phyloP scores from a whole-genome alignment of 2,113 vertebrate genomes.

The Melanerpes formicivorus region DNA sequence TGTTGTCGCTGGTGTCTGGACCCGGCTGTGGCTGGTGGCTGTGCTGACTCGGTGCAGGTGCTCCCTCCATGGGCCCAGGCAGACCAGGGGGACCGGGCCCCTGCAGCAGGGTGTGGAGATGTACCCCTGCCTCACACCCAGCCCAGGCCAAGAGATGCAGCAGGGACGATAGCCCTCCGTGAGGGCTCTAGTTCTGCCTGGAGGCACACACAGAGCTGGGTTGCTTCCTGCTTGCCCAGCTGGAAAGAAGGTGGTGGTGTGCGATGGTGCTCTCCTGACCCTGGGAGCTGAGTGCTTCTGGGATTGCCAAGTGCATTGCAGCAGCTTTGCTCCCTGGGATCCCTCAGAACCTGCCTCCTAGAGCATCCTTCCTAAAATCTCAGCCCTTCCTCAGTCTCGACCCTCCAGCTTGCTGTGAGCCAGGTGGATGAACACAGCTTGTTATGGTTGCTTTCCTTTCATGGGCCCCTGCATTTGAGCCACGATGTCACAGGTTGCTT shows the following conservation, averaged over 20 bases:
- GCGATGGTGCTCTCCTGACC: not conserved
- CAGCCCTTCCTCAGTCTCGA: not conserved
- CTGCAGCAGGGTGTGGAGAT: not conserved
- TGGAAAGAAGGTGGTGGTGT: not conserved
- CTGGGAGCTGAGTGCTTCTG: not conserved
- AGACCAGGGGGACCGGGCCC: not conserved
- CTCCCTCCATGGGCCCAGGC: fast-evolving
- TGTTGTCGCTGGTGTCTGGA: not conserved
- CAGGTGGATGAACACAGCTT: not conserved
- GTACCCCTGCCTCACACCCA: not conserved
- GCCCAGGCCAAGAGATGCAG: fast-evolving
- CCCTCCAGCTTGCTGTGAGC: fast-evolving
- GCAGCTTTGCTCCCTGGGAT: not conserved
- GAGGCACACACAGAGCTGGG: not conserved
- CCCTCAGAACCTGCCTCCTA: fast-evolving
- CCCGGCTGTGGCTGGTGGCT: not conserved
- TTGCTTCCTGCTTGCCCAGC: fast-evolving
- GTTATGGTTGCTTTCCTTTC: not conserved
- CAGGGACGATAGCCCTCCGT: fast-evolving
- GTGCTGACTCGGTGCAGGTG: not conserved
- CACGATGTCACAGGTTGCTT: not conserved
- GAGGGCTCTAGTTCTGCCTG: not conserved
- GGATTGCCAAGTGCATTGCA: not conserved
- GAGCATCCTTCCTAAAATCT: not conserved
- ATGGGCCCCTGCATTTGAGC: not conserved